Evolutionary conservation across 2,888 invertebrate species (phyloP), one percentile per base, ranked within the genome.

Genomic region (Drosophila neonasuta): DNA sequence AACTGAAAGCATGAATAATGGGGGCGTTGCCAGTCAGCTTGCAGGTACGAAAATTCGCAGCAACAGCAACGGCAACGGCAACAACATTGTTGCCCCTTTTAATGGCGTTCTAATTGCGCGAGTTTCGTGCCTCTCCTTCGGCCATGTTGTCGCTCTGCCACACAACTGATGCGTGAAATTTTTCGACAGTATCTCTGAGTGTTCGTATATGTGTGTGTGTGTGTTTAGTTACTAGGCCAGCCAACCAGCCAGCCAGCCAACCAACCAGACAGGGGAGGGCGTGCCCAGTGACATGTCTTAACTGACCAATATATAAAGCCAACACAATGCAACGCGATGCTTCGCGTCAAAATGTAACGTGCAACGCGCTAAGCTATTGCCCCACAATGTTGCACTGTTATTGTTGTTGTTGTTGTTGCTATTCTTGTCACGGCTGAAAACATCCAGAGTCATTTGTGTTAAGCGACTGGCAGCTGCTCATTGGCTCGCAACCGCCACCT

Each of bases 91-190:
- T 72, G 71, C 71, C 79, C 77, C 76, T 68, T 84, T 86, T 81
- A 81, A 82, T 86, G 87, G 87, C 79, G 82, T 86, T 82, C 81
- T 82, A 86, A 82, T 86, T 82, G 85, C 81, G 64, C 62, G 56
- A 60, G 76, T 66, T 69, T 51, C 66, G 50, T 50, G 67, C 56
- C 65, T 68, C 67, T 58, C 49, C 57, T 67, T 65, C 74, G 68
- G 73, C 82, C 74, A 82, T 79, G 82, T 79, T 74, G 72, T 54
- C 45, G 39, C 60, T 46, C 84, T 49, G 44, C 17, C 68, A 29
- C 60, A 54, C 84, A 66, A 80, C 71, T 70, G 81, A 78, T 81
- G 87, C 81, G 87, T 81, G 85, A 81, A 81, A 78, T 76, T 84
- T 68, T 58, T 68, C 34, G 48, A 41, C 49, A 36, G n/a, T 36